Percentiles rank a stretch among this genome's conserved stretches.
Conservation (phyloP, 2,888 invertebrate genomes). For the Caenorhabditis zanzibari region DNA sequence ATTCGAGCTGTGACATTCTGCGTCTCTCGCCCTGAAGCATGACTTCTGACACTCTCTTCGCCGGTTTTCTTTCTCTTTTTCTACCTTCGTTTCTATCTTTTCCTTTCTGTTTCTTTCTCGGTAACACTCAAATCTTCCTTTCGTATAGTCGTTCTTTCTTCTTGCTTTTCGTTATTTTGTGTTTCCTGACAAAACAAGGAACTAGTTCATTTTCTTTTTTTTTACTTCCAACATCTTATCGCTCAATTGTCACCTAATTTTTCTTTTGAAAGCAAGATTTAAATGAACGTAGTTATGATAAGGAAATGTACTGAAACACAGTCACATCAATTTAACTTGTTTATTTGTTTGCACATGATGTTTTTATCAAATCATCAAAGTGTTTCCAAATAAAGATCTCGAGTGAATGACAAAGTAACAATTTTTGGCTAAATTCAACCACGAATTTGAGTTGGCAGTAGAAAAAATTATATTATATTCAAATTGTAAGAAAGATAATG, state of each 20-base stretch:
- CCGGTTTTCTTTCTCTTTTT: conserved; percentile 46
- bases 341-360: conserved; percentile 21
- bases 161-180: conserved; percentile 45
- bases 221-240: background rate
- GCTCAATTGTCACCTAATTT: background rate
- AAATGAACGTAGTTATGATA: conserved; percentile 7
- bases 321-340: conserved; percentile 12
- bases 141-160: conserved; percentile 64
- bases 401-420: no score
- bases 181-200: conserved; percentile 34
- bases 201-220: background rate
- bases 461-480: no score
- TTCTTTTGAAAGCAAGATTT: background rate
- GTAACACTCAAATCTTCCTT: conserved; percentile 47
- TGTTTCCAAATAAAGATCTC: background rate
- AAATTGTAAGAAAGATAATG: no score
- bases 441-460: no score
- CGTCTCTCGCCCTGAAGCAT: conserved; percentile 27
- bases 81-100: conserved; percentile 47
- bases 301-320: background rate
- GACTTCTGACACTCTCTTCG: conserved; percentile 5
- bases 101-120: conserved; percentile 34
- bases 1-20: conserved; percentile 52
- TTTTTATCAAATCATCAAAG: background rate
- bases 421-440: no score